Evolutionary conservation across 2,888 invertebrate species (phyloP), one percentile per base, ranked within the genome.

Genomic region (Eristalis arbustorum): DNA sequence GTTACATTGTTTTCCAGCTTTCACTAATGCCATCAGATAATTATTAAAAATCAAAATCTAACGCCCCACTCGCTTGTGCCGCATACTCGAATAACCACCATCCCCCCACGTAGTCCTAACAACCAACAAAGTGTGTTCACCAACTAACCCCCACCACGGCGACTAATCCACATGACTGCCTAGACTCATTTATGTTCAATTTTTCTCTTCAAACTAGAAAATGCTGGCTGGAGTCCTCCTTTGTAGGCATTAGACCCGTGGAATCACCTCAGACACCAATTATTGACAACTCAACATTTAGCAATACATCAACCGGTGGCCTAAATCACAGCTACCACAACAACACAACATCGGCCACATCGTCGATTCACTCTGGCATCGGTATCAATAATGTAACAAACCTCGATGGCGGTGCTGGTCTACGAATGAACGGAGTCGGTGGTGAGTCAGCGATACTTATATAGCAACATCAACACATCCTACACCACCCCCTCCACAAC

Each of bases 151-250:
- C 31, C 31, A 1, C 6, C 10, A 10, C 10, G 31, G 31, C 31
- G 31, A 31, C 6, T 1, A 1, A 31, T 31, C 25, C 25, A 25
- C 8, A 31, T 10, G 1, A 10, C 31, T 10, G 10, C 31, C 10
- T 1, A 8, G 10, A 31, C 10, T 31, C 31, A 10, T 31, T 8
- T 8, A 10, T 31, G 31, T 31, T 31, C 10, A 10, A 1, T 31
- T 31, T 31, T 31, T 31, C 6, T 31, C 14, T 25, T 37, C 37
- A 23, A 49, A 72, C 57, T 88, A 93, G 93, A 90, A 93, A 97
- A 90, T 97, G 96, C 92, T 98, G 98, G 98, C 94, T 98, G 92
- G 98, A 98, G 93, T 98, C 97, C 93, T 97, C 97, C 88, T 98
- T 98, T 92, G 96, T 97, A 84, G 96, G 96, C 90, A 96, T 96